Evolutionary conservation across 2,113 vertebrate genomes (phyloP).

Genomic region (Mugil cephalus): DNA sequence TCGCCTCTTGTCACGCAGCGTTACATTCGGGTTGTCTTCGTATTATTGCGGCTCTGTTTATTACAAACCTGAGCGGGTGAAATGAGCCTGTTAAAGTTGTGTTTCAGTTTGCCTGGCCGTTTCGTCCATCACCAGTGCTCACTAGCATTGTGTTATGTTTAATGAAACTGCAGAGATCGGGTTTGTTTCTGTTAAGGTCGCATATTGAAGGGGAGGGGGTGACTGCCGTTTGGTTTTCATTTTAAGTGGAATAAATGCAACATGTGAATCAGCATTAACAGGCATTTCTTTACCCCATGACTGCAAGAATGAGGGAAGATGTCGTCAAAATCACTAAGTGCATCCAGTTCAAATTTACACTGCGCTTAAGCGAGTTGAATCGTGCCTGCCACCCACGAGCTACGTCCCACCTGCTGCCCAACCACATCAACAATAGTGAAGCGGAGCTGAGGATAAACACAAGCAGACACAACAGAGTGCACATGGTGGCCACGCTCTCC

Average conservation of each 20-base stretch:
- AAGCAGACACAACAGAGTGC: slow-evolving; percentile 71
- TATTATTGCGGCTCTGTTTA: slow-evolving; percentile 10
- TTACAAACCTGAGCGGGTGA: slow-evolving; percentile 5
- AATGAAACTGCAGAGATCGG: slow-evolving; percentile 5
- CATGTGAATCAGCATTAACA: not conserved
- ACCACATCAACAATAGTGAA: slow-evolving; percentile 75
- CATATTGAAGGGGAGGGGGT: not conserved
- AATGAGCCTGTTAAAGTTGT: slow-evolving; percentile 33
- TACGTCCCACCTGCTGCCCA: slow-evolving; percentile 79
- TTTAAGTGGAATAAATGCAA: not conserved
- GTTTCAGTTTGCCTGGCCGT: slow-evolving; percentile 38
- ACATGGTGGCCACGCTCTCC: slow-evolving; percentile 64
- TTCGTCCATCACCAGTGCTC: slow-evolving; percentile 12
- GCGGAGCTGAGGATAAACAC: slow-evolving; percentile 72
- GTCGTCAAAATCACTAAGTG: slow-evolving; percentile 11
- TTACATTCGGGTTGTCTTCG: slow-evolving; percentile 15
- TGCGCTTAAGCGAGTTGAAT: slow-evolving; percentile 59
- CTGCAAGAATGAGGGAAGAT: not conserved
- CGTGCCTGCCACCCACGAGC: slow-evolving; percentile 74
- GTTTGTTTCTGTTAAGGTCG: not conserved
- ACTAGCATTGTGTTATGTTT: not conserved
- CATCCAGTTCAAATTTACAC: slow-evolving; percentile 50
- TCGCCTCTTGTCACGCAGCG: slow-evolving; percentile 31
- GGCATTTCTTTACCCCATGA: not conserved
- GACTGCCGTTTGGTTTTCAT: too few species aligned